Evolutionary conservation across 2,888 invertebrate genomes (phyloP).

Genomic region (Drosophila subsilvestris): DNA sequence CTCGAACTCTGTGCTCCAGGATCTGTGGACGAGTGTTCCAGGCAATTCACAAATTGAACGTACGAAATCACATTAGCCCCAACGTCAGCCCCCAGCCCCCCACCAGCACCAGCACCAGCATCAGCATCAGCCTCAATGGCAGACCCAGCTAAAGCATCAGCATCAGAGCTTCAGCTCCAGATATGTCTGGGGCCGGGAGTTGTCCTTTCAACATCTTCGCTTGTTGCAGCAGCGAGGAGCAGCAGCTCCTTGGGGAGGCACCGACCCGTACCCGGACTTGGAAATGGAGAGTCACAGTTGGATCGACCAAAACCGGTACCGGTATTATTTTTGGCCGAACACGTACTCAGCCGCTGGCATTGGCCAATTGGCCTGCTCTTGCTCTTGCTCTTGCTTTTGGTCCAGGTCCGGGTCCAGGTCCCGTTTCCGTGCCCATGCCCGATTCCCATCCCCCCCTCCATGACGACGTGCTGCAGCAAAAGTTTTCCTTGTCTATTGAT

Average conservation of each 20-base stretch:
- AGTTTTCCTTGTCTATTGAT: constrained; percentile 69
- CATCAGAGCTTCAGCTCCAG: constrained; percentile 14
- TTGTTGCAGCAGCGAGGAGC: constrained; percentile 50
- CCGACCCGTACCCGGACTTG: constrained; percentile 1
- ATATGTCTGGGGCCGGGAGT: constrained; percentile 12
- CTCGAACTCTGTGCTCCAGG: background rate
- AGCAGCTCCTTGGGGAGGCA: constrained; percentile 33
- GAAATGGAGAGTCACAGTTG: constrained; percentile 4
- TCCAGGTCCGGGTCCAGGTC: constrained; percentile 11
- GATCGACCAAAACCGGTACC: constrained; percentile 20
- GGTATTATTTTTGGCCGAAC: constrained; percentile 57
- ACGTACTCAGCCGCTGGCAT: constrained; percentile 72
- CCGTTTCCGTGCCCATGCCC: constrained; percentile 1
- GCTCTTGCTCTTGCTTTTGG: constrained; percentile 17
- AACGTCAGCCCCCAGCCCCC: constrained; percentile 24
- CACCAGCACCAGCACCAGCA: background rate
- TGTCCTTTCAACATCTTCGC: constrained; percentile 65
- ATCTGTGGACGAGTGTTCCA: constrained; percentile 40
- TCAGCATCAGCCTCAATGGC: constrained; percentile 20
- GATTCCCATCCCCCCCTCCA: constrained; percentile 1
- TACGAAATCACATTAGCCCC: constrained; percentile 75
- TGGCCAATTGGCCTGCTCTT: constrained; percentile 67
- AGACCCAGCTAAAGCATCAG: constrained; percentile 18
- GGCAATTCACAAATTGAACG: constrained; percentile 78
- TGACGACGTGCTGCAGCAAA: constrained; percentile 69